Conservation (phyloP, 1,140 invertebrate genomes). For the Drosophila sucinea region DNA sequence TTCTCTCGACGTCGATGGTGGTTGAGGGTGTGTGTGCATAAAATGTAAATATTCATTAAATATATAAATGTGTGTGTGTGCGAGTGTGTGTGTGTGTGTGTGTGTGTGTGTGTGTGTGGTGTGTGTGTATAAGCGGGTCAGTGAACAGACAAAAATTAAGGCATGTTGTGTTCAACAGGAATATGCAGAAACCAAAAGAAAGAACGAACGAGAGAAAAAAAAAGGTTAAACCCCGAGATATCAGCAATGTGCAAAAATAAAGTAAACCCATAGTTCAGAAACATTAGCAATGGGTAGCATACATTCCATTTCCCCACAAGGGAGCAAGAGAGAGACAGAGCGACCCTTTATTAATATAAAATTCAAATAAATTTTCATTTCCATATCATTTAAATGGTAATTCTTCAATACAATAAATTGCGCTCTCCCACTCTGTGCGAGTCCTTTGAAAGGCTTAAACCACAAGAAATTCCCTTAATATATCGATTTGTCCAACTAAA, state of each 20-base stretch:
- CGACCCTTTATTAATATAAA: too few relatives aligned
- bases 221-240: slow-evolving; percentile 1
- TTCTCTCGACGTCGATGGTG: not conserved
- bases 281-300: too few relatives aligned
- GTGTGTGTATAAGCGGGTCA: slow-evolving; percentile 18
- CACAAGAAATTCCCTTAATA: too few relatives aligned
- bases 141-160: slow-evolving; percentile 24
- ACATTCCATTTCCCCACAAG: too few relatives aligned
- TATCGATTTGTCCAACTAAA: too few relatives aligned
- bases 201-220: not conserved
- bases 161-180: slow-evolving; percentile 9
- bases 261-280: not conserved
- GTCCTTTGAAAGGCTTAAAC: too few relatives aligned
- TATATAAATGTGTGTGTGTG: slow-evolving; percentile 16
- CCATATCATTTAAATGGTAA: too few relatives aligned
- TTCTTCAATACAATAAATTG: too few relatives aligned
- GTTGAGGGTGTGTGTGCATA: slow-evolving; percentile 31
- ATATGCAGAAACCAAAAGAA: slow-evolving; percentile 1
- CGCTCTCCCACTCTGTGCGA: too few relatives aligned
- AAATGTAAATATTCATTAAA: slow-evolving; percentile 25
- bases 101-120: slow-evolving; percentile 4
- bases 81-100: slow-evolving; percentile 8
- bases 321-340: too few relatives aligned
- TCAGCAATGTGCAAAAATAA: not conserved
- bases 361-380: too few relatives aligned